Base-by-base conservation (phyloP, 2,113 vertebrate species). In the Perca fluviatilis region DNA sequence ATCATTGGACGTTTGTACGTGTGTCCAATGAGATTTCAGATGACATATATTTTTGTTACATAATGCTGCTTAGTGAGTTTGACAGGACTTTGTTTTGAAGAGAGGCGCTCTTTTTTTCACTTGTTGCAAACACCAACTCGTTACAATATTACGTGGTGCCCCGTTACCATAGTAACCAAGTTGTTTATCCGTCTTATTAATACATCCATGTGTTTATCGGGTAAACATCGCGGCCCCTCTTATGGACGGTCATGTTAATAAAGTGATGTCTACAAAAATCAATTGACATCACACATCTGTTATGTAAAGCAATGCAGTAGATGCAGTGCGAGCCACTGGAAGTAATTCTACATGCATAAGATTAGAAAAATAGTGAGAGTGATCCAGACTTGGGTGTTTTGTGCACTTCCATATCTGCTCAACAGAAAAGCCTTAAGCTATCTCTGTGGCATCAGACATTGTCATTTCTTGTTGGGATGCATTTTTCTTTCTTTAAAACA, bases 1-100 rank as follows among this genome's bases (percentile, higher is more conserved):
- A 1, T 30, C 14, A 13, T 3, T 5, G 8, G 2, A 49, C 14
- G 3, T 11, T 12, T 23, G 3, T 1, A 15, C 5, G 40, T 13
- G 43, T 27, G 25, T 60, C 3, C 7, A 27, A 1, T 16, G 50
- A 1, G 0, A 4, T 50, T 25, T 33, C 49, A 43, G 14, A 16
- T 51, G 23, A 8, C 71, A 14, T 5, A 5, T 7, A 1, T 77
- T 80, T 82, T 69, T 14, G 19, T 30, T 67, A 27, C 75, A 12
- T 54, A 51, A 49, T 51, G 57, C 6, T 46, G 19, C 73, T 14
- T 1, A 62, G 73, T 70, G 65, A 86, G 27, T 80, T 86, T 92
- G 91, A 91, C 85, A 83, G 77, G 56, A 77, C 61, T 73, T 88
- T 91, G 86, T 93, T 93, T 92, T 91, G 84, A 91, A 91, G 83